Percentiles rank a stretch among this genome's conserved stretches.
Conservation (phyloP, 2,797 vertebrate genomes). For the Semaprochilodus insignis region DNA sequence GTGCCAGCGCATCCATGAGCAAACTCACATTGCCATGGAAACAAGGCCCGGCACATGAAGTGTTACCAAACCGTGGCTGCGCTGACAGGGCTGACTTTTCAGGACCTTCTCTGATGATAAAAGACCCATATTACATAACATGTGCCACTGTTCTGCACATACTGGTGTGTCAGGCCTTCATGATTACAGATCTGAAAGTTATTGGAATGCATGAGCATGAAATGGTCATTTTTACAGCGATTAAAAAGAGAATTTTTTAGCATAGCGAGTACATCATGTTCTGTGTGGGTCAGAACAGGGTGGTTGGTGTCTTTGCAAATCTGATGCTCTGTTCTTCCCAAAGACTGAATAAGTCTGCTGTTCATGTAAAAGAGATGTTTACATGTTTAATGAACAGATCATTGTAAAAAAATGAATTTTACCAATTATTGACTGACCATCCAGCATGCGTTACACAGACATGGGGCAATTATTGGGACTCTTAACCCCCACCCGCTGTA, state of each 20-base stretch:
- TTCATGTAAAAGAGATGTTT: too few species aligned
- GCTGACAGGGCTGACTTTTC: constrained; percentile 17
- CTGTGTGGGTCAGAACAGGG: neutral
- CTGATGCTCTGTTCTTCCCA: neutral
- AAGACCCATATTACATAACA: neutral
- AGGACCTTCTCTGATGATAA: constrained; percentile 7
- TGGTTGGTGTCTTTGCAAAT: neutral
- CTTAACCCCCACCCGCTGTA: too few species aligned
- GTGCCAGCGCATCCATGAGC: constrained; percentile 17
- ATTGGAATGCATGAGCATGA: neutral
- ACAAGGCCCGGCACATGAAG: constrained; percentile 38
- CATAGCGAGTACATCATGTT: neutral
- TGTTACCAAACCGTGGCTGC: constrained; percentile 32
- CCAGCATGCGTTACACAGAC: too few species aligned
- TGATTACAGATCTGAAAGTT: neutral
- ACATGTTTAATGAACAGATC: too few species aligned
- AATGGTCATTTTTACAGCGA: neutral
- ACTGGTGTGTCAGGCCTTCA: neutral
- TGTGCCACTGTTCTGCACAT: neutral
- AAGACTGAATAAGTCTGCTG: too few species aligned
- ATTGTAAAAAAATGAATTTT: too few species aligned
- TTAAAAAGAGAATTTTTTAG: neutral
- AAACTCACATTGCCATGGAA: constrained; percentile 47
- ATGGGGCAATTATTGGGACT: too few species aligned
- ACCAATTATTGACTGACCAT: too few species aligned